Conservation (phyloP, 2,797 vertebrate species). For the Lepus townsendii region DNA sequence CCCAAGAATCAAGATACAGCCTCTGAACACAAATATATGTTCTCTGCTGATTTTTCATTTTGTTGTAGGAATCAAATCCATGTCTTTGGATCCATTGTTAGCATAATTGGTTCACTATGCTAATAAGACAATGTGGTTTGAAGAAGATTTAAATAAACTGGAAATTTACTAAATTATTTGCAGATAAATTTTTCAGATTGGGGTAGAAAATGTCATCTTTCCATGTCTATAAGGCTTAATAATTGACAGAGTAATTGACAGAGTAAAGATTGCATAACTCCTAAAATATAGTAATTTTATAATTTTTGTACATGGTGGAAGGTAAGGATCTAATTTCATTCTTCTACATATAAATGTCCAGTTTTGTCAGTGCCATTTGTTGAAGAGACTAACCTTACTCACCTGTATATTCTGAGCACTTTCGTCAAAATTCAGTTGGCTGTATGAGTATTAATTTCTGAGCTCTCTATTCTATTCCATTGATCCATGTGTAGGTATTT, state of each 20-base stretch:
- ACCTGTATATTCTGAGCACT: too few relatives aligned
- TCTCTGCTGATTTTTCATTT: neutral
- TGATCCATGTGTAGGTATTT: too few relatives aligned
- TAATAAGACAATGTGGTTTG: slow-evolving; percentile 26
- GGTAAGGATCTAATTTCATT: too few relatives aligned
- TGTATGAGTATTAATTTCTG: too few relatives aligned
- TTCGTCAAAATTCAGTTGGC: too few relatives aligned
- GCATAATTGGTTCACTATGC: neutral
- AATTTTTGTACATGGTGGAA: too few relatives aligned
- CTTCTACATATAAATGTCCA: too few relatives aligned
- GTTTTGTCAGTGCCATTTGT: too few relatives aligned
- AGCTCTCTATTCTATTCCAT: too few relatives aligned
- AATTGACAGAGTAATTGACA: neutral
- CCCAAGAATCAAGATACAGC: neutral
- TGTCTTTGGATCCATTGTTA: neutral
- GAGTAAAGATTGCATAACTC: neutral
- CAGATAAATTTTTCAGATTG: slow-evolving; percentile 28
- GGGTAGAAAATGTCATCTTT: neutral
- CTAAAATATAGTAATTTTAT: neutral
- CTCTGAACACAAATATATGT: neutral
- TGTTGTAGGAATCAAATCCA: neutral
- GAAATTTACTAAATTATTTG: slow-evolving; percentile 27
- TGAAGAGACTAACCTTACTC: too few relatives aligned
- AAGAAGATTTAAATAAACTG: neutral
- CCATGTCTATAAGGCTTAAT: neutral